Evolutionary conservation across 2,888 invertebrate genomes (phyloP).

Genomic region (Sericinus montela): DNA sequence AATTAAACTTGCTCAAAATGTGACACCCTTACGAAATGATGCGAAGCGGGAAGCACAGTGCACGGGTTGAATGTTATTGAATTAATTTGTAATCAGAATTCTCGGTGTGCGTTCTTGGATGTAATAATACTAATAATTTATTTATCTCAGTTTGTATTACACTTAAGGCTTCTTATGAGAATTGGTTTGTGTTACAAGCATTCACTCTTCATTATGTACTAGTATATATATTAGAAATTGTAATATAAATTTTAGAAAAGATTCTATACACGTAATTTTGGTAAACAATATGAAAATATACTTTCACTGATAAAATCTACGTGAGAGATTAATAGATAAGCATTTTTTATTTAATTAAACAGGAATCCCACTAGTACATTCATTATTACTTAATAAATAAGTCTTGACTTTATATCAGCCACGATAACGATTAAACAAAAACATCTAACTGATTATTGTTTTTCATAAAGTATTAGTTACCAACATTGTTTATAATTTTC

Average conservation of each 20-base stretch:
- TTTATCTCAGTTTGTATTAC: constrained; percentile 42
- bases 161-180: constrained; percentile 34
- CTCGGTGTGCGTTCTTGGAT: constrained; percentile 65
- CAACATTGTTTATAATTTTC: neutral
- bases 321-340: no score
- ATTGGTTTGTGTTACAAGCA: constrained; percentile 22
- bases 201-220: neutral
- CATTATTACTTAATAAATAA: no score
- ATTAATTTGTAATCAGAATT: constrained; percentile 78
- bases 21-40: constrained; percentile 77
- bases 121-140: constrained; percentile 62
- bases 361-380: no score
- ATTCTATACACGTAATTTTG: no score
- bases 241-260: neutral
- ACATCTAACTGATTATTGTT: no score
- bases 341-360: no score
- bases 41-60: constrained; percentile 68
- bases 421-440: no score
- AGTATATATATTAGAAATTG: neutral
- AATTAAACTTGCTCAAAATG: constrained; percentile 79
- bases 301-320: no score
- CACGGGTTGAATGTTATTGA: constrained; percentile 74
- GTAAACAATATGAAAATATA: no score
- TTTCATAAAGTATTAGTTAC: no score
- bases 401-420: no score